A percentile compares a stretch with the other conserved stretches of the same genome.
These are phyloP conservation scores for Drosophila hydei DNA, from an alignment of 1,140 invertebrate genomes.

Conservation along the genomic window DNA sequence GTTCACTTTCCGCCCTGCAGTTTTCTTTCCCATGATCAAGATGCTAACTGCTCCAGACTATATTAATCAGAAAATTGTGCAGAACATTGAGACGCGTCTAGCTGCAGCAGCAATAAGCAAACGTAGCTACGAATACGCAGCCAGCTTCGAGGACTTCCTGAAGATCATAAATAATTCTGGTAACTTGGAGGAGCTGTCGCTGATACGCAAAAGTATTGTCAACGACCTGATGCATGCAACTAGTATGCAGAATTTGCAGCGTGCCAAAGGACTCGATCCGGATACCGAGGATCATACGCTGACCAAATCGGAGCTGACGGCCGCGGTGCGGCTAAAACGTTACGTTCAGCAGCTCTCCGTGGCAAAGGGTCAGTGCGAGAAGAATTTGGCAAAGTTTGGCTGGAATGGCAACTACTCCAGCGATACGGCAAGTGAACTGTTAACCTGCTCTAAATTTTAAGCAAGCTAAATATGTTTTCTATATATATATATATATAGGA, in stretches of 20 bases:
- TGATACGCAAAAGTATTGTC: conserved; percentile 92
- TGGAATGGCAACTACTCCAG: conserved; percentile 91
- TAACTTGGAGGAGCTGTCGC: conserved; percentile 92
- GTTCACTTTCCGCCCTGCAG: conserved; percentile 84
- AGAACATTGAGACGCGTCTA: conserved; percentile 92
- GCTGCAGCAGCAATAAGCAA: conserved; percentile 91
- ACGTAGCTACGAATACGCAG: conserved; percentile 93
- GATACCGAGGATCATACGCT: conserved; percentile 87
- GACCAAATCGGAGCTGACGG: conserved; percentile 88
- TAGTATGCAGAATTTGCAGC: conserved; percentile 94
- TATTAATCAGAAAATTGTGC: conserved; percentile 94
- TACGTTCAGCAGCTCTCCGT: conserved; percentile 93
- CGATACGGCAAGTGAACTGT: conserved; percentile 60
- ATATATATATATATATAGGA: too few species aligned
- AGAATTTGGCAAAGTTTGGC: conserved; percentile 89
- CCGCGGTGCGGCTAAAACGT: conserved; percentile 89
- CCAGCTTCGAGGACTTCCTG: conserved; percentile 95
- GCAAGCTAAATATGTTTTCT: background rate
- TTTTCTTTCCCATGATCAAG: conserved; percentile 92
- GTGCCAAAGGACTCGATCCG: conserved; percentile 90
- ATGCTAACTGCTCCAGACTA: conserved; percentile 94
- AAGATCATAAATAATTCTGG: conserved; percentile 92
- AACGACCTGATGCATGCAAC: conserved; percentile 97
- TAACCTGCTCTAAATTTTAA: background rate
- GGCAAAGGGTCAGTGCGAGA: conserved; percentile 93